These are phyloP conservation scores for Osmerus eperlanus DNA, from an alignment of 2,113 vertebrate genomes.

Conservation along the genomic window DNA sequence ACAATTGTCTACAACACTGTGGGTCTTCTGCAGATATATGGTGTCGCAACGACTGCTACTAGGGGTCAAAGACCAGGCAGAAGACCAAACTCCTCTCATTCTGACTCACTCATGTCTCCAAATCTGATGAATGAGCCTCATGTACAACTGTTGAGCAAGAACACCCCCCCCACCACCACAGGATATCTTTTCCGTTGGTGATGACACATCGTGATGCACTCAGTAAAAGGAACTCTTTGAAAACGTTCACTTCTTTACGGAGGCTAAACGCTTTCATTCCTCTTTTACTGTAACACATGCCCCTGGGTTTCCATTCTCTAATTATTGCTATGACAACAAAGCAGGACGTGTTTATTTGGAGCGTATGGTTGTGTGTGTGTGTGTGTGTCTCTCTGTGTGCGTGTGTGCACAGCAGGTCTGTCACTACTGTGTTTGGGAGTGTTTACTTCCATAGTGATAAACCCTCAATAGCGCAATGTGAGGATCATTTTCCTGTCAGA, in stretches of 20 bases:
- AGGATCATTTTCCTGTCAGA: background rate
- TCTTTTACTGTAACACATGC: background rate
- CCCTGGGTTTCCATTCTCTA: slow-evolving; percentile 23
- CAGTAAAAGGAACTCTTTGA: background rate
- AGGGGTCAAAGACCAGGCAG: too few relatives aligned
- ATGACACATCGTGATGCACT: slow-evolving; percentile 12
- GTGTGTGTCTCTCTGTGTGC: background rate
- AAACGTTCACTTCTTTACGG: background rate
- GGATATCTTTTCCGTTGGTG: background rate
- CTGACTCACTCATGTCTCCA: slow-evolving; percentile 27
- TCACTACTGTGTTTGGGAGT: background rate
- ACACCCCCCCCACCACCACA: background rate
- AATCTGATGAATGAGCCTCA: background rate
- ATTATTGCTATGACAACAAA: slow-evolving; percentile 13
- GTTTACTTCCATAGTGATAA: background rate
- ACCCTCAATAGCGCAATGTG: background rate
- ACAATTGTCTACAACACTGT: background rate
- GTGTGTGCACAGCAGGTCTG: background rate
- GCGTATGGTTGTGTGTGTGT: too few relatives aligned
- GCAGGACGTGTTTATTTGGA: background rate
- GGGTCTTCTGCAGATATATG: background rate
- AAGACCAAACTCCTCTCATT: slow-evolving; percentile 24
- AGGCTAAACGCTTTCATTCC: slow-evolving; percentile 23
- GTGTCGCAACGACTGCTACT: too few relatives aligned
- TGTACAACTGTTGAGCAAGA: slow-evolving; percentile 13